These are phyloP conservation scores for Tarsius wallacei DNA, from an alignment of 2,797 vertebrate genomes.

Conservation along the genomic window DNA sequence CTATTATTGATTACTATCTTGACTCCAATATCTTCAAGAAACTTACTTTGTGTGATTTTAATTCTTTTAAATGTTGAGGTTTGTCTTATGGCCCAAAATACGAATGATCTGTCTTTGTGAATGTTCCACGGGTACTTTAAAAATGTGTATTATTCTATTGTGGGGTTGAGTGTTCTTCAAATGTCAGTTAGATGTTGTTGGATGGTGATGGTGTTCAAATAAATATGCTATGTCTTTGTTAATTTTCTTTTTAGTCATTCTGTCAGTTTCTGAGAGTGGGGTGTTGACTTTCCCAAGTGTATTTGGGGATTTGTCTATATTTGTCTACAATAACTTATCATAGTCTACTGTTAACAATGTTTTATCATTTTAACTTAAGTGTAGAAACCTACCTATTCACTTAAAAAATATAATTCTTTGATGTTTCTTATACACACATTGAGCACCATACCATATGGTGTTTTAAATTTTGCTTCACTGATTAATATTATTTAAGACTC, in stretches of 20 bases:
- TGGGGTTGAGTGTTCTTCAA: not conserved
- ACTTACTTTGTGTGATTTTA: conserved; percentile 20
- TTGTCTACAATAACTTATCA: not conserved
- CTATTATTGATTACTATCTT: not conserved
- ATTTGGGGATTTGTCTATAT: not conserved
- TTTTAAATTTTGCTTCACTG: too few relatives aligned
- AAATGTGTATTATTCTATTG: not conserved
- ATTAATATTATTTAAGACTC: too few relatives aligned
- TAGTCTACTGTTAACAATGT: not conserved
- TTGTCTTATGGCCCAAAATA: conserved; percentile 3
- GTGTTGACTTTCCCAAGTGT: not conserved
- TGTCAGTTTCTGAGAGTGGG: not conserved
- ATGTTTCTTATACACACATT: too few relatives aligned
- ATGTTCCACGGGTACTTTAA: not conserved
- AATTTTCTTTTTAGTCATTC: not conserved
- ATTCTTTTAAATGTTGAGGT: conserved; percentile 13
- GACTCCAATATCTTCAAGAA: conserved; percentile 44
- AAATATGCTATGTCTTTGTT: not conserved
- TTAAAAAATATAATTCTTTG: too few relatives aligned
- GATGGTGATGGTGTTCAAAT: not conserved
- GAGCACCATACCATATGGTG: too few relatives aligned
- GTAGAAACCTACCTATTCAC: too few relatives aligned
- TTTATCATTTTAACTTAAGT: not conserved
- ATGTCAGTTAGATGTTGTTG: not conserved
- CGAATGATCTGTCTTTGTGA: not conserved